Evolutionary conservation across 2,113 vertebrate genomes (phyloP), one percentile per base, ranked within the genome.

Genomic region (Argyrosomus japonicus): DNA sequence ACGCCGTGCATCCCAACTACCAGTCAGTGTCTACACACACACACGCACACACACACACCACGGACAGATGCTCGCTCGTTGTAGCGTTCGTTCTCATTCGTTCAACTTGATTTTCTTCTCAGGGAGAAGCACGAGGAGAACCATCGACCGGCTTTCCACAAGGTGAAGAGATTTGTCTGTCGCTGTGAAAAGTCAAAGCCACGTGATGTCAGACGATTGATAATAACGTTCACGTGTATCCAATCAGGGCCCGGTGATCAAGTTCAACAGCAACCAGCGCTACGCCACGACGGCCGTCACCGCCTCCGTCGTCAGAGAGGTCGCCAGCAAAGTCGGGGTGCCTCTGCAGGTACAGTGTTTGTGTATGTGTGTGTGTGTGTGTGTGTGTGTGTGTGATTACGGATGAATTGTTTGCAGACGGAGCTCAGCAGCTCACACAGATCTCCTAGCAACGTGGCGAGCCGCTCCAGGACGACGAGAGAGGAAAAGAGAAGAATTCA

Each of bases 41-140:
- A 51, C 45, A 25, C 45, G 14, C 45, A 47, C 43, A 47, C 45
- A 47, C 45, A 47, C 45, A 47, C 12, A 45, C 2, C 36, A 40
- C 36, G 4, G 5, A 40, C 36, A 43, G 25, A 36, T 8, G 1
- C 6, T 6, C 7, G 1, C 36, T 8, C 7, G 8, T 36, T 36
- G 36, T 36, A 36, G 36, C 36, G 8, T 40, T 40, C 7, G 36
- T 40, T 40, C 36, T 40, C 36, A 6, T 40, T 40, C 36, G 8
- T 40, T 32, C 32, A 32, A 32, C 5, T 21, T 5, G 2, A 2
- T 62, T n/a, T 78, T 43, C 13, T 43, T 67, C 7, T 19, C 89
- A 99, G 98, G 77, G 98, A 99, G 82, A 99, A 99, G 73, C 97
- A 99, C 3, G 98, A 99, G 54, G 98, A 99, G 82, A 99, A 99